Evolutionary conservation across 2,888 invertebrate genomes (phyloP).

Genomic region (Agonum fuliginosum): DNA sequence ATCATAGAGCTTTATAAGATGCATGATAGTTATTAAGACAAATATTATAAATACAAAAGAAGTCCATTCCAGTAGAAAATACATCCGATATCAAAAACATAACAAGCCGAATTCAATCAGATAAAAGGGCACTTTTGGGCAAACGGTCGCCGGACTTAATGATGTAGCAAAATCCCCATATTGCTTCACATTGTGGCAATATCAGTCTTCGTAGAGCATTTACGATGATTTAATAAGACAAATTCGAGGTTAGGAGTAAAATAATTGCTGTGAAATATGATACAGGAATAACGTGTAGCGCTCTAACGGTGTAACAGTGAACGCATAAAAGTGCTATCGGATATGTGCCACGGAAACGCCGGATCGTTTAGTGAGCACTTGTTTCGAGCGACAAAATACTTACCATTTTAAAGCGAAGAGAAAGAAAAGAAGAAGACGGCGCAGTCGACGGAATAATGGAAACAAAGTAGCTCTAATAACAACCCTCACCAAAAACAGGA

Average conservation of each 20-base stretch:
- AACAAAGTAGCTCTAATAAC: no score
- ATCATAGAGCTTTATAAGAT: not conserved
- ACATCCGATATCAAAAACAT: not conserved
- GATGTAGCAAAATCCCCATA: constrained; percentile 23
- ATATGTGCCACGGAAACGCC: constrained; percentile 64
- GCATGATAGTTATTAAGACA: not conserved
- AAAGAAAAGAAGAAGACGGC: no score
- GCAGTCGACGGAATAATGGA: no score
- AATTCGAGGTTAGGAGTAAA: constrained; percentile 61
- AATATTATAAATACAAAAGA: constrained; percentile 25
- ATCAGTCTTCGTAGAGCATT: constrained; percentile 15
- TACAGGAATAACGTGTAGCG: constrained; percentile 50
- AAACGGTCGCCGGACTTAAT: not conserved
- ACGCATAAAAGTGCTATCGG: constrained; percentile 64
- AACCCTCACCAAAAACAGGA: no score
- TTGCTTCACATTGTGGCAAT: constrained; percentile 12
- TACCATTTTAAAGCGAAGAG: constrained; percentile 3
- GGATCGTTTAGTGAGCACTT: constrained; percentile 62
- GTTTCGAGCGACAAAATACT: constrained; percentile 22
- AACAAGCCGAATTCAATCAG: constrained; percentile 25
- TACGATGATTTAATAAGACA: constrained; percentile 60
- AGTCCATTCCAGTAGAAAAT: not conserved
- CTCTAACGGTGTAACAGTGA: no score
- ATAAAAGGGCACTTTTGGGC: constrained; percentile 6
- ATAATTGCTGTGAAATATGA: constrained; percentile 64